Base-by-base conservation (phyloP, 2,888 invertebrate genomes). In the Teleogryllus oceanicus region DNA sequence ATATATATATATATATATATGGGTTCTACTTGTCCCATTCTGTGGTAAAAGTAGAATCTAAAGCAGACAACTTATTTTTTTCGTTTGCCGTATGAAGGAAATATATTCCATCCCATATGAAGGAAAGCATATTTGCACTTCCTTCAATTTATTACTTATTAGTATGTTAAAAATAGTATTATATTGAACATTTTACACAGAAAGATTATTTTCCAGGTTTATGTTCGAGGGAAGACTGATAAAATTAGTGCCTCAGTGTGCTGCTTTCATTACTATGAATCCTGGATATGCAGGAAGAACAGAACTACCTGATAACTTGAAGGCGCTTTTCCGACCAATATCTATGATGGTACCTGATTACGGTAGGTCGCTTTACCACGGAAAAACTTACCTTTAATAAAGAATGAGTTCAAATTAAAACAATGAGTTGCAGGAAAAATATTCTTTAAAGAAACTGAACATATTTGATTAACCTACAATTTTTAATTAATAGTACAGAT, bases 331-430 rank as follows among this genome's bases (percentile, higher is more conserved):
- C 86, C 90, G 96, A 81, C 96, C 96, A 0, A 92, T 96, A 83
- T 90, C 95, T 2, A 96, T 96, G 96, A 96, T 96, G 96, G 95
- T 96, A 74, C 96, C 96, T 0, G 95, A 96, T 88, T 96, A 96
- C 86, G 93, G 94, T 94, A 87, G 87, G 84, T 78, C 74, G 77
- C 13, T 21, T n/a, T 78, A 16, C 4, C 62, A 62, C 1, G 16
- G 62, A 62, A 62, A 10, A 62, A 62, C n/a, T 62, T 62, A 62
- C 62, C 5, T 3, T 37, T 37, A 37, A 37, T 0, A 8, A 37
- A 37, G 24, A 37, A 37, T 37, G 37, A 37, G 37, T 37, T 37
- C 37, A 37, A 37, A 37, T 37, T 37, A 8, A 37, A 37, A 8
- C 5, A 37, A 37, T 37, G 37, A 5, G 8, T 37, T 24, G 24